A percentile compares a stretch with the other conserved stretches of the same genome.
Evolutionary conservation across 2,888 invertebrate species (phyloP).

Genomic region (Perithous albicinctus): DNA sequence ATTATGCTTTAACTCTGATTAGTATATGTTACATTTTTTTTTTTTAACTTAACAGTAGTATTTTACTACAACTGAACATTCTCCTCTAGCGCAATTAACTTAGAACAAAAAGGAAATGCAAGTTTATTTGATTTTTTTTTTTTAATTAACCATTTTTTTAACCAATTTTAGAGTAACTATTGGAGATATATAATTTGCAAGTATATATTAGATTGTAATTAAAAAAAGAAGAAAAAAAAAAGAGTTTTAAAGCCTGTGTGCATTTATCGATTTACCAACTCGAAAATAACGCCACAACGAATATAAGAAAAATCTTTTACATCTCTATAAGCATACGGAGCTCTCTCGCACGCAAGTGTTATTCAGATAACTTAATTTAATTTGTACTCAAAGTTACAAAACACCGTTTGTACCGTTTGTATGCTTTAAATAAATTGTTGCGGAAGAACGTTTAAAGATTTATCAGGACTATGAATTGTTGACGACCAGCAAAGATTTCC

Average conservation of each 20-base stretch:
- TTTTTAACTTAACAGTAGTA: constrained; percentile 28
- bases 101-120: not conserved
- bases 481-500: not conserved
- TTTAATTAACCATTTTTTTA: constrained; percentile 48
- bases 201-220: constrained; percentile 17
- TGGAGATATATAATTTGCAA: constrained; percentile 18
- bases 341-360: constrained; percentile 58
- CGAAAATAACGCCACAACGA: constrained; percentile 47
- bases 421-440: constrained; percentile 85
- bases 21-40: constrained; percentile 35
- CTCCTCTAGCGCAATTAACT: constrained; percentile 19
- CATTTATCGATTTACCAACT: constrained; percentile 60
- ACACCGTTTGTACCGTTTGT: constrained; percentile 84
- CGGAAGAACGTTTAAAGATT: constrained; percentile 72
- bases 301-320: constrained; percentile 22
- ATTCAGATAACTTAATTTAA: constrained; percentile 77
- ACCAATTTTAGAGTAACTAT: constrained; percentile 17
- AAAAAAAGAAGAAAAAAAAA: not conserved
- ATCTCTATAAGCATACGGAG: constrained; percentile 47
- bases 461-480: not conserved
- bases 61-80: constrained; percentile 9
- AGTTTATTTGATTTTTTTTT: constrained; percentile 27
- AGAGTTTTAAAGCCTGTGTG: constrained; percentile 42
- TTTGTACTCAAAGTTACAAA: constrained; percentile 82
- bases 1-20: constrained; percentile 43